Conservation (phyloP, 1,140 invertebrate species). For the Drosophila saltans region DNA sequence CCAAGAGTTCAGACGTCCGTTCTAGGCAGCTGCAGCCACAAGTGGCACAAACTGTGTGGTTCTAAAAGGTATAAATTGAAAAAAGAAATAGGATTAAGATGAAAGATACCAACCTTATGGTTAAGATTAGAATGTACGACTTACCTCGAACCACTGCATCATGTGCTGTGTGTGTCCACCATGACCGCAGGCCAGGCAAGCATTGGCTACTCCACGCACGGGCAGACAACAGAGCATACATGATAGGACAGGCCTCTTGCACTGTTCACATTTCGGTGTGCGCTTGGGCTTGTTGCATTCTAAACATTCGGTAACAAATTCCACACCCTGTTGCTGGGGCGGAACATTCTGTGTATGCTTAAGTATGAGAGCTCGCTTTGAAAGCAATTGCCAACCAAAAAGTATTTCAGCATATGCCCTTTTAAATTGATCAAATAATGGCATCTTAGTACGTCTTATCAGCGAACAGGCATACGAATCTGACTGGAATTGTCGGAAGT, state of each 20-base stretch:
- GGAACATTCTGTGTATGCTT: conserved; percentile 88
- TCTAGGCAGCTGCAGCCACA: conserved; percentile 95
- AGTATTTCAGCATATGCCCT: conserved; percentile 94
- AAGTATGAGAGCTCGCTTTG: conserved; percentile 91
- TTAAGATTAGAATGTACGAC: conserved; percentile 61
- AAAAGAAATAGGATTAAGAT: not conserved
- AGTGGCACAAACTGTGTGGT: conserved; percentile 85
- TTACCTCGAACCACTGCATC: conserved; percentile 91
- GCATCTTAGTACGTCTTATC: conserved; percentile 84
- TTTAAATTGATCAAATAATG: conserved; percentile 94
- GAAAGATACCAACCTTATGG: no score
- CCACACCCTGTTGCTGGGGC: conserved; percentile 88
- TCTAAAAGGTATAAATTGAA: conserved; percentile 64
- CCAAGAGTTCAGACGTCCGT: conserved; percentile 83
- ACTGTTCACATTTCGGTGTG: conserved; percentile 87
- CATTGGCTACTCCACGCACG: conserved; percentile 92
- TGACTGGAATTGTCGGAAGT: conserved; percentile 56
- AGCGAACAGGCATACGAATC: conserved; percentile 66
- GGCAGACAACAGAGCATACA: conserved; percentile 94
- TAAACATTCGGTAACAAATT: conserved; percentile 90
- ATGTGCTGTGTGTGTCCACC: conserved; percentile 94
- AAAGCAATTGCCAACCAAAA: conserved; percentile 91
- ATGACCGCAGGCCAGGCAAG: conserved; percentile 94
- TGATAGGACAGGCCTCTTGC: conserved; percentile 88
- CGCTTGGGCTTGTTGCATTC: conserved; percentile 86